Evolutionary conservation across 2,888 invertebrate species (phyloP).

Genomic region (Fabriciana adippe): DNA sequence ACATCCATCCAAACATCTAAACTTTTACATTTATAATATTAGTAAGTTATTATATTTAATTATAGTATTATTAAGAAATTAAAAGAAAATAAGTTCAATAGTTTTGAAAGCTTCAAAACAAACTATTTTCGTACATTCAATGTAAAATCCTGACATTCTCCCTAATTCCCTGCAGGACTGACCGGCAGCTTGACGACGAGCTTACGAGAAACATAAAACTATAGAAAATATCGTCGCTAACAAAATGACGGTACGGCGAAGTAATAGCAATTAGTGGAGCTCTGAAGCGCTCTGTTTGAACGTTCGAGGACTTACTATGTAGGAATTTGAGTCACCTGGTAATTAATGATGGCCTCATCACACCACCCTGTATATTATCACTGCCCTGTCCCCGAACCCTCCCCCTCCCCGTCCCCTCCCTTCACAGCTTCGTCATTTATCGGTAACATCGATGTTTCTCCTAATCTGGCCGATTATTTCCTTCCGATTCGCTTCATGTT

Average conservation of each 20-base stretch:
- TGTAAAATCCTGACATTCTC: too few species aligned
- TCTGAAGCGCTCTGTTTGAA: constrained; percentile 19
- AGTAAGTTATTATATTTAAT: too few species aligned
- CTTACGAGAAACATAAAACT: neutral
- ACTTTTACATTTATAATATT: too few species aligned
- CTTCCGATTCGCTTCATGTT: constrained; percentile 37
- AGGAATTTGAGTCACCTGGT: constrained; percentile 17
- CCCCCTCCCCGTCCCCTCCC: too few species aligned
- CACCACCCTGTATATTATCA: neutral
- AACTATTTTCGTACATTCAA: too few species aligned
- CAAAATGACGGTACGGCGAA: neutral
- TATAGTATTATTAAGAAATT: too few species aligned
- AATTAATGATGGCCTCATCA: constrained; percentile 20
- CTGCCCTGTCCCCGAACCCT: neutral
- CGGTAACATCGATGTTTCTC: constrained; percentile 32
- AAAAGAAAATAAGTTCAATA: too few species aligned
- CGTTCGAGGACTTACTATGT: constrained; percentile 14
- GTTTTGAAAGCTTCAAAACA: too few species aligned
- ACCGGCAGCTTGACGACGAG: too few species aligned
- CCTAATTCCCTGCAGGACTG: too few species aligned
- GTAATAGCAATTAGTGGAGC: constrained; percentile 20
- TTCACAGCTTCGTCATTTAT: constrained; percentile 17
- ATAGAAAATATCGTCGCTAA: neutral
- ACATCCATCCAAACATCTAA: too few species aligned
- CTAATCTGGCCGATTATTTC: constrained; percentile 40